Conservation (phyloP, 2,888 invertebrate genomes). For the Cheilosia variabilis region DNA sequence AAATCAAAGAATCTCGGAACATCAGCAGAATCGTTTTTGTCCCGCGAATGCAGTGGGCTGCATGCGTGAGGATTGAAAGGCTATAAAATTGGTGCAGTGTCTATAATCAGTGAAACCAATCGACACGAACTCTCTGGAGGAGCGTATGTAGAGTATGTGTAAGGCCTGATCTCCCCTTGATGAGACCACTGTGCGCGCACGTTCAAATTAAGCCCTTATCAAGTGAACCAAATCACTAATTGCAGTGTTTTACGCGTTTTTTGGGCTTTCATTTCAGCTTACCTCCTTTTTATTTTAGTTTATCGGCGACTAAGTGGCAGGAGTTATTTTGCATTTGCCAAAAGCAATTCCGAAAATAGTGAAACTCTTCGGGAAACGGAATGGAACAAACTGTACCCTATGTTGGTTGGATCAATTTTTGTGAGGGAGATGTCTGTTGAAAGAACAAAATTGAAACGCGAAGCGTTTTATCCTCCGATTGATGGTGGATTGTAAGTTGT, state of each 20-base stretch:
- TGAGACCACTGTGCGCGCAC: slow-evolving; percentile 69
- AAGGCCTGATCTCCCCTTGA: slow-evolving; percentile 47
- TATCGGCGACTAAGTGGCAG: slow-evolving; percentile 50
- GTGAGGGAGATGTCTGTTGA: no score
- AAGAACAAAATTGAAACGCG: no score
- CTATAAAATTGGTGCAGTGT: slow-evolving; percentile 75
- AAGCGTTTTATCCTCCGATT: no score
- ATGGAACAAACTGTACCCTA: not conserved
- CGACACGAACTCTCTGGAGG: slow-evolving; percentile 68
- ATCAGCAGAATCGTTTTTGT: slow-evolving; percentile 33
- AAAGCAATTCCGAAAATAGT: not conserved
- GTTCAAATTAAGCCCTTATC: slow-evolving; percentile 79
- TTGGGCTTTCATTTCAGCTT: slow-evolving; percentile 59
- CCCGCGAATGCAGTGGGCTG: slow-evolving; percentile 59
- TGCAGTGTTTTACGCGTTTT: slow-evolving; percentile 77
- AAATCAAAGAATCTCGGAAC: slow-evolving; percentile 31
- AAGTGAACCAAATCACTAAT: slow-evolving; percentile 83
- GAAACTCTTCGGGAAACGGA: not conserved
- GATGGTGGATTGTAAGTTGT: no score
- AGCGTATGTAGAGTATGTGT: slow-evolving; percentile 52
- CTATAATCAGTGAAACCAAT: slow-evolving; percentile 74
- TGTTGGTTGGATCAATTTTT: not conserved
- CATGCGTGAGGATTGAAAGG: slow-evolving; percentile 74
- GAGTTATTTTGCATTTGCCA: slow-evolving; percentile 20
- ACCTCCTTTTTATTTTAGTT: slow-evolving; percentile 11